Evolutionary conservation across 2,113 vertebrate genomes (phyloP).

Genomic region (Holacanthus passer): DNA sequence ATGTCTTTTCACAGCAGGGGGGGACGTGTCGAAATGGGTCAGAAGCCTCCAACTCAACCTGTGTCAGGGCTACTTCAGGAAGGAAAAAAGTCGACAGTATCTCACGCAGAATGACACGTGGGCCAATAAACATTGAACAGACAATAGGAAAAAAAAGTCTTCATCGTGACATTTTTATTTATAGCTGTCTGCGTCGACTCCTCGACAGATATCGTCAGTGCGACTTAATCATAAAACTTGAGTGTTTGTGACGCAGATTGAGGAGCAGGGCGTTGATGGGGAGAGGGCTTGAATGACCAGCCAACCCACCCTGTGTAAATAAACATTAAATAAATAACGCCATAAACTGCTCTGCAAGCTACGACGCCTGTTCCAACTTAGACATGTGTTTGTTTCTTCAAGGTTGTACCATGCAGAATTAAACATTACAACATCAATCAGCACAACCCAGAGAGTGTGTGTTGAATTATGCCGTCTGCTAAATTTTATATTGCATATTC

Average conservation of each 20-base stretch:
- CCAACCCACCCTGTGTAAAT: constrained; percentile 8
- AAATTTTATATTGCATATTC: background rate
- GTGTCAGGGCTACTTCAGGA: constrained; percentile 15
- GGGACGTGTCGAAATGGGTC: constrained; percentile 35
- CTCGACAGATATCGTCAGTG: background rate
- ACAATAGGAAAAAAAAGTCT: background rate
- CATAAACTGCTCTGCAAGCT: background rate
- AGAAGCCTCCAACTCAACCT: constrained; percentile 38
- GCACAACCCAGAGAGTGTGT: background rate
- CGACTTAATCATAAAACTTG: background rate
- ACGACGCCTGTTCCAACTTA: background rate
- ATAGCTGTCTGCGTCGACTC: background rate
- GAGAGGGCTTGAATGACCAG: constrained; percentile 4
- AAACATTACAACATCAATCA: constrained; percentile 6
- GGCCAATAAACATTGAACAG: constrained; percentile 25
- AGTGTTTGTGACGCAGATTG: background rate
- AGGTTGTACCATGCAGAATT: constrained; percentile 6
- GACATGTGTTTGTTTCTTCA: constrained; percentile 18
- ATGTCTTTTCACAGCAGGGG: constrained; percentile 55
- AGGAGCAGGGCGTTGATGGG: background rate
- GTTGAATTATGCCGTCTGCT: constrained; percentile 18
- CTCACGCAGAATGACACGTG: background rate
- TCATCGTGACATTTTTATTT: constrained; percentile 3
- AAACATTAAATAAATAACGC: constrained; percentile 23
- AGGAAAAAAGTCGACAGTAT: background rate